A percentile compares a stretch with the other conserved stretches of the same genome.
These are phyloP conservation scores for Polietes domitor DNA, from an alignment of 2,888 invertebrate species.

Conservation along the genomic window DNA sequence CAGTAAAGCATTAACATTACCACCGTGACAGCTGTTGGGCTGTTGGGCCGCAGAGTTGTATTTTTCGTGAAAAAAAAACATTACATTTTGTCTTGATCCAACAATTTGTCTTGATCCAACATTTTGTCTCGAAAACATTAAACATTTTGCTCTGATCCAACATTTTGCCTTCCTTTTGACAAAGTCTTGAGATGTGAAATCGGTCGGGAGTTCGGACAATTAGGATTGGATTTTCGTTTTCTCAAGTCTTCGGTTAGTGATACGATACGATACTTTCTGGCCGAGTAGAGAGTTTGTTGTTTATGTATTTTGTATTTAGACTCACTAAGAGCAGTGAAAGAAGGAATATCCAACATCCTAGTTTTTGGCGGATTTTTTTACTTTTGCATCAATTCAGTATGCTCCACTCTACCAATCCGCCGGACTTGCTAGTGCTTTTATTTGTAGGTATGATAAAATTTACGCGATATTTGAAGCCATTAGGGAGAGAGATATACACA, in stretches of 20 bases:
- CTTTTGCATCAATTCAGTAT: not conserved
- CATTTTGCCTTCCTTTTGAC: not conserved
- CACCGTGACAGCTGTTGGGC: not conserved
- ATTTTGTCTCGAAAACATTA: conserved; percentile 5
- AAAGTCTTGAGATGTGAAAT: no score
- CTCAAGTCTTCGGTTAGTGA: not conserved
- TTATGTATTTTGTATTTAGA: no score
- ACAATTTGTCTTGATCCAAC: conserved; percentile 12
- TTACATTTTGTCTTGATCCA: no score
- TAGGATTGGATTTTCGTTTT: not conserved
- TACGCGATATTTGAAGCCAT: not conserved
- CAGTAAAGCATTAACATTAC: no score
- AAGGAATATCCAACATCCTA: not conserved
- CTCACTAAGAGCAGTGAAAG: not conserved
- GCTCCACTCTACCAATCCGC: not conserved
- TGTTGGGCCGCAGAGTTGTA: not conserved
- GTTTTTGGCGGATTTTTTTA: conserved; percentile 23
- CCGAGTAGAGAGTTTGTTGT: not conserved
- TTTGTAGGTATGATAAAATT: not conserved
- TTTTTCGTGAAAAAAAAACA: not conserved
- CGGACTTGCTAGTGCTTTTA: not conserved
- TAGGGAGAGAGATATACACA: not conserved
- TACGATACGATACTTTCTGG: not conserved
- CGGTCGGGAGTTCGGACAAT: no score
- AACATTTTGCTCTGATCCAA: conserved; percentile 25